Evolutionary conservation across 2,888 invertebrate genomes (phyloP).

Genomic region (Nemotelus pantherinus): DNA sequence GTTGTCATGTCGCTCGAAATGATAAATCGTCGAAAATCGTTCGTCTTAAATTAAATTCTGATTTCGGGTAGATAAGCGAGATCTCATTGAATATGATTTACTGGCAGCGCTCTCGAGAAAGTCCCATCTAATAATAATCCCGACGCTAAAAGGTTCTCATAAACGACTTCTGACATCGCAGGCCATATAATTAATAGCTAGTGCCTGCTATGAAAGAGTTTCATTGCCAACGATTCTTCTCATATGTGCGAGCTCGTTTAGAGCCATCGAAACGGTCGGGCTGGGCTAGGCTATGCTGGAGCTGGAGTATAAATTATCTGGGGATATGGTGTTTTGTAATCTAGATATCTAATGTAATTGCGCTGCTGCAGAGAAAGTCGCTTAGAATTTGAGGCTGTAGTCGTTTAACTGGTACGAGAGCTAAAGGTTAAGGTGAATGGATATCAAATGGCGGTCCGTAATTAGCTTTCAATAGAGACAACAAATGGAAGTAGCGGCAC

Average conservation of each 20-base stretch:
- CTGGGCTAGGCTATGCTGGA: too few relatives aligned
- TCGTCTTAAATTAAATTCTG: constrained; percentile 37
- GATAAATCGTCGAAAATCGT: constrained; percentile 42
- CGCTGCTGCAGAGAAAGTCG: too few relatives aligned
- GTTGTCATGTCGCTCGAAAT: not conserved
- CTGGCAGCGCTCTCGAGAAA: not conserved
- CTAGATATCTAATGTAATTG: too few relatives aligned
- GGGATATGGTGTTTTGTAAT: too few relatives aligned
- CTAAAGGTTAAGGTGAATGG: too few relatives aligned
- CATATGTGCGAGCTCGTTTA: not conserved
- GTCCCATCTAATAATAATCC: constrained; percentile 24
- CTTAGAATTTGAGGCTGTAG: too few relatives aligned
- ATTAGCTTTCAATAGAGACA: too few relatives aligned
- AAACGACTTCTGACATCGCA: constrained; percentile 32
- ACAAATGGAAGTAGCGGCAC: too few relatives aligned
- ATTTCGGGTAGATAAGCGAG: constrained; percentile 34
- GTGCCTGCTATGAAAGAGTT: constrained; percentile 21
- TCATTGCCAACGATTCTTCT: not conserved
- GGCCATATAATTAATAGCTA: constrained; percentile 32
- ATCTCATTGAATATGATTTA: constrained; percentile 43
- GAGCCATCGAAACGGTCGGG: too few relatives aligned
- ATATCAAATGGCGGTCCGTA: too few relatives aligned
- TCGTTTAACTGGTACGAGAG: too few relatives aligned
- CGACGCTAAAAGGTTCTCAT: constrained; percentile 35
- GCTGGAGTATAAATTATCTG: too few relatives aligned